Conservation (phyloP, 2,797 vertebrate species). For the Miichthys miiuy region DNA sequence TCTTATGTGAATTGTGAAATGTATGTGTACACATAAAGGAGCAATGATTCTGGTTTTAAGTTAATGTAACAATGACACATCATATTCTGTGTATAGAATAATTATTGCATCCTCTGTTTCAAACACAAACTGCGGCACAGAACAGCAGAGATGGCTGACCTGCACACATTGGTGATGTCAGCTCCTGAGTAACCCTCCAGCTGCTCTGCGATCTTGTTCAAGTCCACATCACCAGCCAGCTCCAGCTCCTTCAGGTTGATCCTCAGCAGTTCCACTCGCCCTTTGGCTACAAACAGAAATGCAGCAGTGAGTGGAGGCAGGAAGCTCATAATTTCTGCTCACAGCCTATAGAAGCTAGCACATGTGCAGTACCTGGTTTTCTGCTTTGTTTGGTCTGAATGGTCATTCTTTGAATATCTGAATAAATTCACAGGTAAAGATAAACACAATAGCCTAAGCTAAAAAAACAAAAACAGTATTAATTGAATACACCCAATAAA, state of each 20-base stretch:
- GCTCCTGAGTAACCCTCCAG: conserved; percentile 99
- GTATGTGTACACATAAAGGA: background rate
- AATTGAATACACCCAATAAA: background rate
- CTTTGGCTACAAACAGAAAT: conserved; percentile 85
- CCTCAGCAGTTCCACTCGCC: conserved; percentile 93
- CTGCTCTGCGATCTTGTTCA: conserved; percentile 94
- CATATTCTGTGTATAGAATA: too few relatives aligned
- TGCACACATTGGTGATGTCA: conserved; percentile 98
- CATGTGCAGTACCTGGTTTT: background rate
- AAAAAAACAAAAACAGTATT: background rate
- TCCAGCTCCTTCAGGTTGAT: conserved; percentile 97
- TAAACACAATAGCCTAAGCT: background rate
- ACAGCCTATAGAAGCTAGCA: background rate
- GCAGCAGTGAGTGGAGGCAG: background rate
- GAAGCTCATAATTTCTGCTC: background rate
- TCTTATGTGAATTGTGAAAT: background rate
- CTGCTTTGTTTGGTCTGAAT: background rate
- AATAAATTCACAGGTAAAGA: background rate
- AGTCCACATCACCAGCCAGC: conserved; percentile 91
- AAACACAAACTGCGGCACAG: background rate
- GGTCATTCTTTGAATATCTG: background rate
- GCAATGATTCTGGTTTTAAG: background rate
- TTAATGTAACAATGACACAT: background rate
- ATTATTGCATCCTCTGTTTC: background rate
- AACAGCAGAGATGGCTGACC: conserved; percentile 79